phyloP scores from a whole-genome alignment of 2,888 invertebrate species.

The Gymnoscelis rufifasciata region DNA sequence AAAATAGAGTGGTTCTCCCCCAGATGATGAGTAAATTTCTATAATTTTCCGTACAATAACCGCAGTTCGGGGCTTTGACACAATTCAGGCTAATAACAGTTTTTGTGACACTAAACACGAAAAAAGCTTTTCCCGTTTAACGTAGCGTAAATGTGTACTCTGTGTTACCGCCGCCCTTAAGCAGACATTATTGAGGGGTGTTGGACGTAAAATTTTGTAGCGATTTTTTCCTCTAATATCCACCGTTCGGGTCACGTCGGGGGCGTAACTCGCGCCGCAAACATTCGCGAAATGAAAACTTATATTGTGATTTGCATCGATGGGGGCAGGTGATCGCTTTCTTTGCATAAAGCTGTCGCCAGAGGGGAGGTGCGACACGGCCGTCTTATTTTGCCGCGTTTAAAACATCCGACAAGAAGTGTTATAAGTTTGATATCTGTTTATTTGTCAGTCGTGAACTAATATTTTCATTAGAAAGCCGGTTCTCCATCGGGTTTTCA shows the following conservation, averaged over 20 bases:
- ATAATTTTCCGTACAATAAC: slow-evolving; percentile 36
- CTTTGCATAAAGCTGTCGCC: background rate
- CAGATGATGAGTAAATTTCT: slow-evolving; percentile 32
- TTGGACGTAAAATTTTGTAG: slow-evolving; percentile 75
- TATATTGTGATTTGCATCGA: slow-evolving; percentile 34
- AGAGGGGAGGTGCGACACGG: background rate
- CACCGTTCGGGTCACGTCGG: slow-evolving; percentile 64
- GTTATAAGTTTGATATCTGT: no score
- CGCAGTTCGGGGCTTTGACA: slow-evolving; percentile 45
- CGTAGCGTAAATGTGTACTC: slow-evolving; percentile 78
- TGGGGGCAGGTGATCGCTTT: slow-evolving; percentile 23
- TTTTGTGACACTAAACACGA: slow-evolving; percentile 79
- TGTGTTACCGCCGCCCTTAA: slow-evolving; percentile 75
- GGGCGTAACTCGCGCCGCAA: slow-evolving; percentile 51
- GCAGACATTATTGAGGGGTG: slow-evolving; percentile 77
- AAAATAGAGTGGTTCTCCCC: slow-evolving; percentile 17
- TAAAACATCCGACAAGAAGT: background rate
- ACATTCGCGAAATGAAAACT: slow-evolving; percentile 40
- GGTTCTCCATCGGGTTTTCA: no score
- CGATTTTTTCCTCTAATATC: slow-evolving; percentile 70
- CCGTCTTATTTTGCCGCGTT: background rate
- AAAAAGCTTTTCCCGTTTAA: slow-evolving; percentile 78
- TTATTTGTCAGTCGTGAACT: no score
- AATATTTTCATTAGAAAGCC: no score
- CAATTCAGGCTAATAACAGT: slow-evolving; percentile 77